Evolutionary conservation across 2,113 vertebrate species (phyloP).

Genomic region (Illadopsis cleaveri): DNA sequence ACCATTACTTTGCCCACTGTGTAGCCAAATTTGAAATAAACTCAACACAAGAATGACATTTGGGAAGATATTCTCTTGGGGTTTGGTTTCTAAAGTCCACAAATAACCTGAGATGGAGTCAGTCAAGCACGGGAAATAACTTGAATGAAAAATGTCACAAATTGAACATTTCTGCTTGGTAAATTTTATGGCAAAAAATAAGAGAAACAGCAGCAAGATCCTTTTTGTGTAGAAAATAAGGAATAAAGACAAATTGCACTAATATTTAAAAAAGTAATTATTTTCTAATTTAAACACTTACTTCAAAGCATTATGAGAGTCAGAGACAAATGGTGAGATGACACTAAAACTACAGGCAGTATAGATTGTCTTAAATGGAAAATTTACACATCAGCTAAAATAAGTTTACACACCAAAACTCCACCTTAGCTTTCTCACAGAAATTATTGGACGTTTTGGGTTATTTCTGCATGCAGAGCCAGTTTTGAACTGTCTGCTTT

Average conservation of each 20-base stretch:
- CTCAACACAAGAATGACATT: neutral
- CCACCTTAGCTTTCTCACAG: neutral
- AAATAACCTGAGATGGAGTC: neutral
- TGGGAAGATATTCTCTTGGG: neutral
- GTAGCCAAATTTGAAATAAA: neutral
- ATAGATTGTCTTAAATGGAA: neutral
- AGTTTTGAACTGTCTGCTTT: slow-evolving; percentile 66
- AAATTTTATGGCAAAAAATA: neutral
- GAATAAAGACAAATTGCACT: neutral
- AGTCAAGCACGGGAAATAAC: neutral
- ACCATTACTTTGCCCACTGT: no score
- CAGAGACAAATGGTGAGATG: neutral
- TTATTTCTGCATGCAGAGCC: slow-evolving; percentile 19
- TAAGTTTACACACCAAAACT: neutral
- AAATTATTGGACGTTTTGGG: neutral
- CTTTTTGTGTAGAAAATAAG: neutral
- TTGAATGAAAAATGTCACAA: neutral
- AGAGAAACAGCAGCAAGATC: neutral
- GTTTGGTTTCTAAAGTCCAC: neutral
- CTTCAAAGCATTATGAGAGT: neutral
- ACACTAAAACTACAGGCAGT: neutral
- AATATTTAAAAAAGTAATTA: neutral
- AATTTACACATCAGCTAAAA: neutral
- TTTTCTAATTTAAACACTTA: neutral
- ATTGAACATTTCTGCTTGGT: neutral